Base-by-base conservation (phyloP, 2,888 invertebrate genomes). In the Drosophila limbata region DNA sequence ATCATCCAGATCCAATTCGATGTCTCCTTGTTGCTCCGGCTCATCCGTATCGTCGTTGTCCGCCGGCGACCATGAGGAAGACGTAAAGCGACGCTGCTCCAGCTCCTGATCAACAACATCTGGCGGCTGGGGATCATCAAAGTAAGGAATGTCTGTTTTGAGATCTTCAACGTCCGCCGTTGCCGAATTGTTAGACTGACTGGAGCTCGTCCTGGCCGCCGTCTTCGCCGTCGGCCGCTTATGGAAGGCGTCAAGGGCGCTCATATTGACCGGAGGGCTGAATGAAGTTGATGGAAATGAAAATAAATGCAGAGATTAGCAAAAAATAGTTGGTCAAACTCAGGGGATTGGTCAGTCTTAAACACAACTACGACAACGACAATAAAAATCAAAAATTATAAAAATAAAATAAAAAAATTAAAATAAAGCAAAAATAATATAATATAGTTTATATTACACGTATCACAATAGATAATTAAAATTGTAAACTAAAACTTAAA, bases 141-240 rank as follows among this genome's bases (percentile, higher is more conserved):
- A 85, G 69, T 73, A 89, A 59, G 89, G 90, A 89, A 90, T 89
- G 89, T 83, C 78, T 78, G 74, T 73, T 79, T 89, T 89, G 73
- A 81, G 78, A 73, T 88, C 86, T 64, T 90, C 80, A 68, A 64
- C 64, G 52, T 84, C 84, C 56, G 75, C 50, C 25, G 72, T 56
- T 42, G 70, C 63, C 60, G 69, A 44, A 40, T 56, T 53, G 47
- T 45, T 33, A 45, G 60, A 39, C 8, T 52, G 69, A 11, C 45
- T 42, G 31, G 55, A 45, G 37, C 64, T 57, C 4, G 64, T 52
- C 33, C 84, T 64, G 37, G 74, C 42, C 40, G 70, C 25, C 28
- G 67, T 40, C 25, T 85, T 67, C n/a, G 74, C 51, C 39, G 74
- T 47, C 39, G 74, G 55, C 4, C 70, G 62, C 65, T 77, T 77